Base-by-base conservation (phyloP, 2,797 vertebrate genomes). In the Pempheris klunzingeri region DNA sequence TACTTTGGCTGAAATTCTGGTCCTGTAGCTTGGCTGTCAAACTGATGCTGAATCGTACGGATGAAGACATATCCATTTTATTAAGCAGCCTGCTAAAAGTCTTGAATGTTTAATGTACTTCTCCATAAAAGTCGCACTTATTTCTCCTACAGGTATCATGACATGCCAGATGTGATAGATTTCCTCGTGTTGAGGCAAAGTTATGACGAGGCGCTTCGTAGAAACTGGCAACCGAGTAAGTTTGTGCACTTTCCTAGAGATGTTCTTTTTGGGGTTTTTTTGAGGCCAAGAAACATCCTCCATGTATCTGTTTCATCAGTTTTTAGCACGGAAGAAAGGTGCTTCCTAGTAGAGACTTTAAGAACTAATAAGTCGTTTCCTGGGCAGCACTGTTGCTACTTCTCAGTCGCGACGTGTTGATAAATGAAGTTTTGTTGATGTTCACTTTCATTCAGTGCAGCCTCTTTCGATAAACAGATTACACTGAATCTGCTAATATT, bases 151-250 rank as follows among this genome's bases (percentile, higher is more conserved):
- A 99, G 98, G 59, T 99, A 99, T 71, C 98, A 99, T 0, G 98
- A 99, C 90, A 99, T 99, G 98, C 97, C 97, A 1, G 98, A 99
- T 73, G 98, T 99, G 50, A 99, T 99, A 0, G 98, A 99, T 86
- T 99, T 99, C 91, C 96, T 99, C 17, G 97, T 99, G 70, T 87
- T 99, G 66, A 96, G 96, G 59, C 98, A 99, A 60, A 97, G 96
- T 90, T 99, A 98, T 13, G 96, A 99, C 1, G 97, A 99, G 85
- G 97, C 98, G 3, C 94, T 97, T 1, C 96, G 96, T 49, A 95
- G 96, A 87, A 95, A 96, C 85, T 99, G 98, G 98, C 95, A 96
- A 77, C 93, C 96, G 58, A 95, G 98, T 99, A 94, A 94, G 97
- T 90, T 11, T 36, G 38, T 4, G 3, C 32, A 26, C 22, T 9